Percentiles rank a stretch among this genome's conserved stretches.
Conservation (phyloP, 1,140 invertebrate species). For the Potamilus streckersoni region DNA sequence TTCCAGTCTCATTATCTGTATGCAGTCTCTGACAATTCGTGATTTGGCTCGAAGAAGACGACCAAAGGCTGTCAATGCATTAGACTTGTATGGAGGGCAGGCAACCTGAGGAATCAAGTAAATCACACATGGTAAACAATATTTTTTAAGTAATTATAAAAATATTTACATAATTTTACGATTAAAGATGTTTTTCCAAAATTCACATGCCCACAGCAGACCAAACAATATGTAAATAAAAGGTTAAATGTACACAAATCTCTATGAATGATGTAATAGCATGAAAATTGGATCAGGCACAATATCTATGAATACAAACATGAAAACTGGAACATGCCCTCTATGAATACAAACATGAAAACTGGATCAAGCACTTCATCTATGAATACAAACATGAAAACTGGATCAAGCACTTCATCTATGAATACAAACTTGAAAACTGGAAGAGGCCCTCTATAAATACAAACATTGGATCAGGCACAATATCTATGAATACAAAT, state of each 20-base stretch:
- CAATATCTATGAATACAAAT: too few species aligned
- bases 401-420: too few species aligned
- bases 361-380: too few species aligned
- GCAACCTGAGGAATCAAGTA: constrained; percentile 58
- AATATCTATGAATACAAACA: too few species aligned
- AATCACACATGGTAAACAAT: background rate
- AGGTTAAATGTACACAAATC: background rate
- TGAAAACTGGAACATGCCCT: too few species aligned
- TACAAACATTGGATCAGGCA: too few species aligned
- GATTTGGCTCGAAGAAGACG: constrained; percentile 84
- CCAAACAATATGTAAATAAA: too few species aligned
- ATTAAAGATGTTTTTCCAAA: background rate
- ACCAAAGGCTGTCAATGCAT: constrained; percentile 85
- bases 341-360: too few species aligned
- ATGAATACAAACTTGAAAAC: too few species aligned
- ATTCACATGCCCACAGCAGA: background rate
- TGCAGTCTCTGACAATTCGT: constrained; percentile 89
- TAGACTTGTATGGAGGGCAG: constrained; percentile 88
- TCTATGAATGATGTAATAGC: background rate
- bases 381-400: too few species aligned
- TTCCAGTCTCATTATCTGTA: constrained; percentile 89
- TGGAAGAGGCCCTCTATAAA: too few species aligned
- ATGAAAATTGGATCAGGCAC: background rate
- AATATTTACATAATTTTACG: background rate
- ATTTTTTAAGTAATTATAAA: background rate